phyloP scores from a whole-genome alignment of 2,113 vertebrate species.

The Saccopteryx bilineata region DNA sequence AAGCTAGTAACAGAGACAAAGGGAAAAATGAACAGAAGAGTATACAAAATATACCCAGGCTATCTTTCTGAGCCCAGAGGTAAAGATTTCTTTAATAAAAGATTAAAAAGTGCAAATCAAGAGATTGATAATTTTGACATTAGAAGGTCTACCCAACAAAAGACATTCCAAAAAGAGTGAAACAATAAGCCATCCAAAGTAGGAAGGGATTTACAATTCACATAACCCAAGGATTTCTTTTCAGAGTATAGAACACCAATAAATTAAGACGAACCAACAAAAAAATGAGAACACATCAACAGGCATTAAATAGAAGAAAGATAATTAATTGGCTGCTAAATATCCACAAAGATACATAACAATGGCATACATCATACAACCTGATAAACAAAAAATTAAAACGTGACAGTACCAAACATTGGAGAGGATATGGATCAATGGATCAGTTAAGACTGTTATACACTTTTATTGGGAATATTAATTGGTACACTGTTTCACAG shows the following conservation, averaged over 20 bases:
- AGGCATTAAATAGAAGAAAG: slow-evolving; percentile 41
- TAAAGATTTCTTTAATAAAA: slow-evolving; percentile 16
- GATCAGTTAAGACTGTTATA: not conserved
- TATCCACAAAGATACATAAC: slow-evolving; percentile 10
- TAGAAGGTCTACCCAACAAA: slow-evolving; percentile 16
- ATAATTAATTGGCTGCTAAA: slow-evolving; percentile 28
- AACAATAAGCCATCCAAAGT: not conserved
- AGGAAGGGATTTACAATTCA: slow-evolving; percentile 18
- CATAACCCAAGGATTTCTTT: slow-evolving; percentile 14
- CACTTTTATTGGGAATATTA: not conserved
- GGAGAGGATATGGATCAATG: not conserved
- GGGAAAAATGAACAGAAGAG: slow-evolving; percentile 1
- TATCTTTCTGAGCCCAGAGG: not conserved
- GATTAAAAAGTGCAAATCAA: not conserved
- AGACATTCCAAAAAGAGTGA: not conserved
- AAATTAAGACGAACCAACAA: not conserved
- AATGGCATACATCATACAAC: not conserved
- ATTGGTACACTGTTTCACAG: not conserved
- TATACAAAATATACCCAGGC: not conserved
- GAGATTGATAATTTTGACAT: not conserved
- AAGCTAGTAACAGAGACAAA: slow-evolving; percentile 14
- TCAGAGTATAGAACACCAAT: not conserved
- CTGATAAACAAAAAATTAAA: slow-evolving; percentile 15
- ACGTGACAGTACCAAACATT: not conserved
- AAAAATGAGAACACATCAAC: slow-evolving; percentile 53